These are phyloP conservation scores for Podarcis siculus DNA, from an alignment of 2,797 vertebrate species.

Conservation along the genomic window DNA sequence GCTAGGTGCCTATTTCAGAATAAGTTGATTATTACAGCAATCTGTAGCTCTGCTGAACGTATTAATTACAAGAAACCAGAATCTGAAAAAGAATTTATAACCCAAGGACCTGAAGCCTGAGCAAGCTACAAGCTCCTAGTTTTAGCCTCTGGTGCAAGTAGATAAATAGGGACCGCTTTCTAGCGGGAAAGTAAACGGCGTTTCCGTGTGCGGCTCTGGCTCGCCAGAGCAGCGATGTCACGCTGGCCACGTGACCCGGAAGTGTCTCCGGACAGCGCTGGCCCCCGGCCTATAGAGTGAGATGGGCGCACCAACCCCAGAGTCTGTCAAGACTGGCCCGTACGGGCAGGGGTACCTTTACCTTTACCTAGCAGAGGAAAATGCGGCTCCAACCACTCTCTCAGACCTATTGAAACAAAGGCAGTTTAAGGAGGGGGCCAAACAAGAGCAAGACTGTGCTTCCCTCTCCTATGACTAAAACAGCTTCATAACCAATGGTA, in stretches of 20 bases:
- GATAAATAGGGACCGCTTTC: too few relatives aligned
- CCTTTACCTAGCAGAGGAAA: neutral
- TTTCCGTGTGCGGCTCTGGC: too few relatives aligned
- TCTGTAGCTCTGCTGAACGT: neutral
- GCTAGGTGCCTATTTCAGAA: constrained; percentile 21
- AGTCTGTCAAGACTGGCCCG: too few relatives aligned
- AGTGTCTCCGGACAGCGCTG: too few relatives aligned
- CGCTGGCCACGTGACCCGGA: too few relatives aligned
- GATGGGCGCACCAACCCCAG: too few relatives aligned
- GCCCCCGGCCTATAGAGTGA: too few relatives aligned
- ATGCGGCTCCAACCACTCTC: neutral
- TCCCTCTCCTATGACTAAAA: neutral
- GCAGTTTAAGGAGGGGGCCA: too few relatives aligned
- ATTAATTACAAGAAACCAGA: neutral
- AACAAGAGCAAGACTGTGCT: neutral
- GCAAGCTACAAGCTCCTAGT: neutral
- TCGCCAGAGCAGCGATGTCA: too few relatives aligned
- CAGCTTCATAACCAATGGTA: neutral
- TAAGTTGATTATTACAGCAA: neutral
- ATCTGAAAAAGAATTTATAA: neutral
- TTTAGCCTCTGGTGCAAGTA: neutral
- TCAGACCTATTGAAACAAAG: neutral
- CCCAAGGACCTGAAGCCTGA: neutral
- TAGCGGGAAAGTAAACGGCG: too few relatives aligned
- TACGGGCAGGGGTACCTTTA: too few relatives aligned